Evolutionary conservation across 2,797 vertebrate species (phyloP).

Genomic region (Bradypodion ventrale): DNA sequence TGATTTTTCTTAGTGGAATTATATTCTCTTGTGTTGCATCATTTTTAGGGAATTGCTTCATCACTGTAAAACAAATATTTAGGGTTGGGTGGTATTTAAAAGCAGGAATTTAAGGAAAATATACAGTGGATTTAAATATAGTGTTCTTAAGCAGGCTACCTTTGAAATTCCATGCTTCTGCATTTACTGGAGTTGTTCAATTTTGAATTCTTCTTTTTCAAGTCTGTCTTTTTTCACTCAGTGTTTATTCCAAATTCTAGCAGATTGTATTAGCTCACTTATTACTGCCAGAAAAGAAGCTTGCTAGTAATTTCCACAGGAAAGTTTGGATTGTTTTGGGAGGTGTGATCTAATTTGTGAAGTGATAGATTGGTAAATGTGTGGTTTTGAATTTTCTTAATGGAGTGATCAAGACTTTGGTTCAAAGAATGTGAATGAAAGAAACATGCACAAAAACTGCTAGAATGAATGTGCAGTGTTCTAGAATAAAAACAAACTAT

Average conservation of each 20-base stretch:
- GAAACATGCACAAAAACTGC: not conserved
- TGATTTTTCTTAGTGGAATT: conserved; percentile 12
- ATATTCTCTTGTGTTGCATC: conserved; percentile 19
- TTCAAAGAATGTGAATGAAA: not conserved
- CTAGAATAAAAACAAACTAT: not conserved
- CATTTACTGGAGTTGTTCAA: too few relatives aligned
- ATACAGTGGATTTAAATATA: not conserved
- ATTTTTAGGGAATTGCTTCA: conserved; percentile 23
- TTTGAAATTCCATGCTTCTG: not conserved
- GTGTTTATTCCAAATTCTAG: not conserved
- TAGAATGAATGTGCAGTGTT: not conserved
- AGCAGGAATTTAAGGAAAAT: not conserved
- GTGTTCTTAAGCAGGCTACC: not conserved
- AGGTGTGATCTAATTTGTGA: too few relatives aligned
- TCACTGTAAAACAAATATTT: conserved; percentile 9
- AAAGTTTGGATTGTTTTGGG: not conserved
- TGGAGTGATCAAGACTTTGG: not conserved
- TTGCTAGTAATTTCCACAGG: not conserved
- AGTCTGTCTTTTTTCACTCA: not conserved
- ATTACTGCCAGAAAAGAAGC: not conserved
- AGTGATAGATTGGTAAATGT: too few relatives aligned
- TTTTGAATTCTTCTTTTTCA: not conserved
- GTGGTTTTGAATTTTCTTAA: not conserved
- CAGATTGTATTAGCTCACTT: not conserved
- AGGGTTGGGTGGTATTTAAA: not conserved